Evolutionary conservation across 2,113 vertebrate species (phyloP).

Genomic region (Xyrauchen texanus): DNA sequence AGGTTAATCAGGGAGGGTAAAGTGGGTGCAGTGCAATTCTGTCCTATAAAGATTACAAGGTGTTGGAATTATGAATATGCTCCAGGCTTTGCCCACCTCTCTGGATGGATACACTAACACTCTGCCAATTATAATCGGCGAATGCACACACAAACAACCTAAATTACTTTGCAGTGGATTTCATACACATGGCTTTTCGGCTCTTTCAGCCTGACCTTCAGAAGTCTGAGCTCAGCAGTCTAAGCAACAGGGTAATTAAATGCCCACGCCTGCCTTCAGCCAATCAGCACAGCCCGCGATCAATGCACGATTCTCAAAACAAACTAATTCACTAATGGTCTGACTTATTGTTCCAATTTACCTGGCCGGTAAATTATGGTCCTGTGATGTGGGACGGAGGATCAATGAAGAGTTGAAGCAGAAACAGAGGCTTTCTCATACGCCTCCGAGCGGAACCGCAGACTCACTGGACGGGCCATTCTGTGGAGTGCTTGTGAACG

Average conservation of each 20-base stretch:
- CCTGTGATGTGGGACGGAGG: slow-evolving; percentile 54
- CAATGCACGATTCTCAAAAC: slow-evolving; percentile 76
- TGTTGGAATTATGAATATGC: background rate
- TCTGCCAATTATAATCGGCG: slow-evolving; percentile 64
- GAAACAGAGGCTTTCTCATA: background rate
- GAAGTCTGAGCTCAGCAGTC: slow-evolving; percentile 71
- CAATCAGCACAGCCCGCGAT: slow-evolving; percentile 71
- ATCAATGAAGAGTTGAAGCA: slow-evolving; percentile 14
- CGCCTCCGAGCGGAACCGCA: background rate
- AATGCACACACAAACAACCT: slow-evolving; percentile 36
- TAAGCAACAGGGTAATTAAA: slow-evolving; percentile 72
- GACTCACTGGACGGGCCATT: background rate
- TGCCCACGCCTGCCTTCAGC: slow-evolving; percentile 68
- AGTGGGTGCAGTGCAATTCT: slow-evolving; percentile 24
- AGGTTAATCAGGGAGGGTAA: slow-evolving; percentile 1
- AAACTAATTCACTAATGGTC: slow-evolving; percentile 81
- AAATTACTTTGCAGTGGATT: slow-evolving; percentile 70
- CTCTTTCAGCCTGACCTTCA: slow-evolving; percentile 72
- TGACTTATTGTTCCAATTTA: slow-evolving; percentile 77
- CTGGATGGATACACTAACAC: slow-evolving; percentile 52
- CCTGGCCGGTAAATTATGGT: slow-evolving; percentile 73
- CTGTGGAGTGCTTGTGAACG: slow-evolving; percentile 22
- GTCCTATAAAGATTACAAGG: background rate
- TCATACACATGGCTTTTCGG: slow-evolving; percentile 51
- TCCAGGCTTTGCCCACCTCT: background rate